These are phyloP conservation scores for Taenaris catops DNA, from an alignment of 2,888 invertebrate genomes.

Conservation along the genomic window DNA sequence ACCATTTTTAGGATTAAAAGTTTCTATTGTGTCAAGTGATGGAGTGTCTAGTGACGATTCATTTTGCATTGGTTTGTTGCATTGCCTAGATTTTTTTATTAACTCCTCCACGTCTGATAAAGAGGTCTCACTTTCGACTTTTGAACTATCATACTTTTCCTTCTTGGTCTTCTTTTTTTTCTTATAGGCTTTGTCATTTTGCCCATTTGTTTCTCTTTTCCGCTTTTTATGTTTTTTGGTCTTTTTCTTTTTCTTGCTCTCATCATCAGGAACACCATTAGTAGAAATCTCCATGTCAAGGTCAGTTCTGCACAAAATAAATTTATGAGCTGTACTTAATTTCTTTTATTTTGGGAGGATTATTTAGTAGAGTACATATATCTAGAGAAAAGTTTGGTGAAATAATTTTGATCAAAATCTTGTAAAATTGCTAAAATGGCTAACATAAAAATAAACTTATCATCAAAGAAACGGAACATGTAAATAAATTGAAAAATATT, in stretches of 20 bases:
- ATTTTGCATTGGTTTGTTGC: constrained; percentile 32
- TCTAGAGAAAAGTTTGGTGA: constrained; percentile 31
- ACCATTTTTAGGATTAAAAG: constrained; percentile 44
- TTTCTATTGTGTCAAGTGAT: constrained; percentile 29
- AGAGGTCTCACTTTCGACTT: constrained; percentile 59
- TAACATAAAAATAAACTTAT: too few relatives aligned
- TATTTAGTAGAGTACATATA: constrained; percentile 35
- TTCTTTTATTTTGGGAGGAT: constrained; percentile 11
- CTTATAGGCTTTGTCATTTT: constrained; percentile 70
- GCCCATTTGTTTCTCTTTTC: constrained; percentile 79
- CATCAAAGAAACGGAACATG: too few relatives aligned
- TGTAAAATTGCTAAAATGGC: too few relatives aligned
- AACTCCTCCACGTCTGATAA: constrained; percentile 59
- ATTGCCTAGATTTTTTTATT: constrained; percentile 55
- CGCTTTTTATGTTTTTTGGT: constrained; percentile 84
- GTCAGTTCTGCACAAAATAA: constrained; percentile 36
- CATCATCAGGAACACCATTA: constrained; percentile 46
- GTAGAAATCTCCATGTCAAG: constrained; percentile 36
- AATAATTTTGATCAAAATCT: too few relatives aligned
- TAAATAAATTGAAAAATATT: too few relatives aligned
- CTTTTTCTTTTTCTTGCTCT: constrained; percentile 71
- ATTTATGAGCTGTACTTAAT: too few relatives aligned
- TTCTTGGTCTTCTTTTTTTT: constrained; percentile 78
- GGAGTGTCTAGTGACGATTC: constrained; percentile 31
- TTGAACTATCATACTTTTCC: constrained; percentile 74